Percentiles rank a stretch among this genome's conserved stretches.
phyloP scores from a whole-genome alignment of 2,888 invertebrate species.

The Campoplex nolae region DNA sequence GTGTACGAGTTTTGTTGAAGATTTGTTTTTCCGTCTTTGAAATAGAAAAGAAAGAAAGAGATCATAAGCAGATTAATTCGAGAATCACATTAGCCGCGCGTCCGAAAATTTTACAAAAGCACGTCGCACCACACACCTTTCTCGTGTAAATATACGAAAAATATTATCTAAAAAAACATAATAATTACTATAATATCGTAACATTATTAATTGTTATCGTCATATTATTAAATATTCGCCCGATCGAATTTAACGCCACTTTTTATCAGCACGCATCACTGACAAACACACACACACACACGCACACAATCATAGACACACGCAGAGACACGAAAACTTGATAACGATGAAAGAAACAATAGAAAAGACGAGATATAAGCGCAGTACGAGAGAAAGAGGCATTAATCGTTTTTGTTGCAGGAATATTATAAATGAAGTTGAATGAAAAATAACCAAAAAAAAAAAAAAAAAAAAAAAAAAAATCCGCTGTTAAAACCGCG shows the following conservation, averaged over 20 bases:
- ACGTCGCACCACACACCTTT: background rate
- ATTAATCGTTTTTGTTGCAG: conserved; percentile 67
- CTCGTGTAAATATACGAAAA: conserved; percentile 48
- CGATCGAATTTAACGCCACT: conserved; percentile 39
- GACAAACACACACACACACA: background rate
- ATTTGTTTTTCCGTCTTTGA: conserved; percentile 1
- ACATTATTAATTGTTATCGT: conserved; percentile 57
- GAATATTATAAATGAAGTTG: conserved; percentile 65
- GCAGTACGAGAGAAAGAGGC: conserved; percentile 55
- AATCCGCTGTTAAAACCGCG: conserved; percentile 62
- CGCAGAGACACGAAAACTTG: conserved; percentile 4
- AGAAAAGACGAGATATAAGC: conserved; percentile 42
- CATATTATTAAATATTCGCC: conserved; percentile 39
- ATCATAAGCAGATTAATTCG: conserved; percentile 8
- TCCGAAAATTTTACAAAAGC: background rate
- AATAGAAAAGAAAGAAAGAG: background rate
- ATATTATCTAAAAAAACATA: background rate
- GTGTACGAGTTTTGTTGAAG: conserved; percentile 34
- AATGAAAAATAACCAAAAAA: conserved; percentile 1
- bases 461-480: conserved; percentile 17
- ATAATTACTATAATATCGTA: conserved; percentile 22
- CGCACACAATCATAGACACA: background rate
- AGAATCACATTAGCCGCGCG: background rate
- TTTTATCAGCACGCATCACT: conserved; percentile 40
- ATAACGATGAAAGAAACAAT: conserved; percentile 2